Evolutionary conservation across 2,797 vertebrate genomes (phyloP).

Genomic region (Sarcophilus harrisii): DNA sequence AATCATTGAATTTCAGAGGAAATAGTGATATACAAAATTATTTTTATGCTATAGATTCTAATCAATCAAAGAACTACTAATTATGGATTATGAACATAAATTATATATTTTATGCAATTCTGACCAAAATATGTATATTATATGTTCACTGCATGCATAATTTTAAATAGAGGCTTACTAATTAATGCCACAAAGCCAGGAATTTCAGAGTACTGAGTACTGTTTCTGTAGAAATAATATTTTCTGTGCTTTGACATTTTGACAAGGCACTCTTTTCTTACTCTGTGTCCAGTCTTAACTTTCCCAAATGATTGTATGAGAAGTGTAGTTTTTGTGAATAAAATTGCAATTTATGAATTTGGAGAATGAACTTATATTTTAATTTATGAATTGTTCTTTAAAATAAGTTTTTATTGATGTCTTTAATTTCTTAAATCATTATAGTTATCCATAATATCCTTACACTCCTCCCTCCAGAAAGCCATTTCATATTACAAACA

Average conservation of each 20-base stretch:
- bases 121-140: not conserved
- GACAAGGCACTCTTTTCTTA: not conserved
- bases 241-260: not conserved
- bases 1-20: not conserved
- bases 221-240: not conserved
- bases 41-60: not conserved
- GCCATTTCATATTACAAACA: not conserved
- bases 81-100: not conserved
- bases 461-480: not conserved
- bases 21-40: not conserved
- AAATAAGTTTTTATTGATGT: not conserved
- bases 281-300: not conserved
- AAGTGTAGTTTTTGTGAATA: not conserved
- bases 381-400: not conserved
- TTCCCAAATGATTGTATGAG: not conserved
- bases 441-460: not conserved
- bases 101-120: not conserved
- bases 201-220: not conserved
- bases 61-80: not conserved
- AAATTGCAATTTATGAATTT: not conserved
- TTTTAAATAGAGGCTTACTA: not conserved
- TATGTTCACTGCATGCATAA: not conserved
- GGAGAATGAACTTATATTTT: not conserved
- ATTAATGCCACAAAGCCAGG: not conserved
- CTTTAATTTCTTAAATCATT: not conserved